These are phyloP conservation scores for Ectropis grisescens DNA, from an alignment of 1,140 invertebrate species.

Conservation along the genomic window DNA sequence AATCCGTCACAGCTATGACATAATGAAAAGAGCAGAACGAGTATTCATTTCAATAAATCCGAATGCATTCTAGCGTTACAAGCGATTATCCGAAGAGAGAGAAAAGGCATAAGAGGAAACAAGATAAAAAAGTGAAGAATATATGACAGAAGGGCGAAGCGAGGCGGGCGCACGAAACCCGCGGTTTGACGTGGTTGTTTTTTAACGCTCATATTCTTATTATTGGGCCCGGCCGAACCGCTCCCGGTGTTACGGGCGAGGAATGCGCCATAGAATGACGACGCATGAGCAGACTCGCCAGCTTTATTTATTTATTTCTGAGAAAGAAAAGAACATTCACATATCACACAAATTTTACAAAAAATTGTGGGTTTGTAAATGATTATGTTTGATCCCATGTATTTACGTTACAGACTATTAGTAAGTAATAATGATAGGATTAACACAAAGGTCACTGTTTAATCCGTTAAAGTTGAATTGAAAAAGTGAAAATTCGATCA, in stretches of 20 bases:
- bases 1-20: no score
- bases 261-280: conserved; percentile 53
- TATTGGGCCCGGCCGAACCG: conserved; percentile 47
- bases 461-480: no score
- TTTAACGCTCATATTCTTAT: conserved; percentile 63
- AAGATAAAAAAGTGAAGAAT: conserved; percentile 22
- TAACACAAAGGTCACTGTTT: background rate
- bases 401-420: no score
- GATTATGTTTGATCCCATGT: no score
- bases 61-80: conserved; percentile 56
- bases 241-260: conserved; percentile 65
- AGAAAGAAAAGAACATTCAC: background rate
- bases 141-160: conserved; percentile 51
- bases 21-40: no score
- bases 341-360: background rate
- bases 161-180: conserved; percentile 47
- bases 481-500: no score
- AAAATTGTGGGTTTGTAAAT: background rate
- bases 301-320: conserved; percentile 6
- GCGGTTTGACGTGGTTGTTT: conserved; percentile 51
- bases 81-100: conserved; percentile 44
- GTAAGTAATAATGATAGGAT: no score
- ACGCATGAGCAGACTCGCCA: conserved; percentile 28
- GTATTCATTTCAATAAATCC: conserved; percentile 38
- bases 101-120: conserved; percentile 24